A percentile compares a stretch with the other conserved stretches of the same genome.
Conservation (phyloP, 2,888 invertebrate species). For the Patella ulyssiponensis region DNA sequence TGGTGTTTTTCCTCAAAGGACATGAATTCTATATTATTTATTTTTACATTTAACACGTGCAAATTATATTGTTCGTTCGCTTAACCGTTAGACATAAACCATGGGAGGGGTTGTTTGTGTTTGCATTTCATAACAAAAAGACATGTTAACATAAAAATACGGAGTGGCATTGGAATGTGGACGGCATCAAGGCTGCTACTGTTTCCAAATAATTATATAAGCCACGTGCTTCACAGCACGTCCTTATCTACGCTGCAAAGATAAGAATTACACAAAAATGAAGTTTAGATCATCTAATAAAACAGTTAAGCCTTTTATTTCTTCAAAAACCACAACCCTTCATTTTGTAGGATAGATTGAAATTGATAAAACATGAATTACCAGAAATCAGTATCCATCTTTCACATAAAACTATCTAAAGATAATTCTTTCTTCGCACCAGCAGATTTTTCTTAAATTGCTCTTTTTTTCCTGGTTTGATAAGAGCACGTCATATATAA, state of each 20-base stretch:
- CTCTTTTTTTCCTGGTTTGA: too few species aligned
- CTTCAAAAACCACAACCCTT: neutral
- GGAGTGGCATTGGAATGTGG: neutral
- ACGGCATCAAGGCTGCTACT: conserved; percentile 8
- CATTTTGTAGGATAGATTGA: conserved; percentile 1
- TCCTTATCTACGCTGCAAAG: neutral
- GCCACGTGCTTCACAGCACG: conserved; percentile 9
- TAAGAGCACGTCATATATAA: too few species aligned
- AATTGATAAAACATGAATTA: conserved; percentile 9
- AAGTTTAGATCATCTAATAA: conserved; percentile 2
- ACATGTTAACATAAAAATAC: conserved; percentile 4
- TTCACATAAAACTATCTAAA: too few species aligned
- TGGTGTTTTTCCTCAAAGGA: too few species aligned
- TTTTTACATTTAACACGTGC: too few species aligned
- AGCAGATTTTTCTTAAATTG: too few species aligned
- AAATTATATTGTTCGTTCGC: too few species aligned
- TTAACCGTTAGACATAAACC: neutral
- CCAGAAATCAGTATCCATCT: neutral
- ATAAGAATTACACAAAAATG: conserved; percentile 5
- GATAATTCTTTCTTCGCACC: too few species aligned
- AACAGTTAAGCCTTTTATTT: conserved; percentile 9
- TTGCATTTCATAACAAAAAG: neutral
- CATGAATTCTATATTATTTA: too few species aligned
- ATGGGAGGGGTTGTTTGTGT: conserved; percentile 8
- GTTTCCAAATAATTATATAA: conserved; percentile 8